phyloP scores from a whole-genome alignment of 2,888 invertebrate species.

The Tenthredo notha region DNA sequence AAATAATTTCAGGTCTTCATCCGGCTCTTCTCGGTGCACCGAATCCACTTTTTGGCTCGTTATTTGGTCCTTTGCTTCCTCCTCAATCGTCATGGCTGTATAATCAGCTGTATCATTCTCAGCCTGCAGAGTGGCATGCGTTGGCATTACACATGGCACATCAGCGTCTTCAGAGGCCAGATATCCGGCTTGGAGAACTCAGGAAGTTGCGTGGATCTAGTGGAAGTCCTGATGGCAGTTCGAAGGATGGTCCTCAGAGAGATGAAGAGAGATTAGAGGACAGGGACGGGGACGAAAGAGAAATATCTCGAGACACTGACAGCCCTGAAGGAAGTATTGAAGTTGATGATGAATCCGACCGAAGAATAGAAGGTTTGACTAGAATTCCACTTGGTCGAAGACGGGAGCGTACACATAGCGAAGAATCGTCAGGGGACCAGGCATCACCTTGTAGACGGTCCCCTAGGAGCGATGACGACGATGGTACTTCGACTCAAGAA shows the following conservation, averaged over 20 bases:
- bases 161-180: constrained; percentile 75
- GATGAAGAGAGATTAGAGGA: constrained; percentile 56
- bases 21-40: constrained; percentile 71
- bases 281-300: constrained; percentile 59
- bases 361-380: constrained; percentile 22
- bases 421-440: constrained; percentile 70
- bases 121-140: constrained; percentile 76
- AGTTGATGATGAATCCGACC: constrained; percentile 74
- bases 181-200: constrained; percentile 72
- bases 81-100: constrained; percentile 75
- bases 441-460: constrained; percentile 68
- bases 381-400: constrained; percentile 55
- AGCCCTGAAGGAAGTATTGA: constrained; percentile 76
- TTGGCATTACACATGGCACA: constrained; percentile 75
- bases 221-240: constrained; percentile 70
- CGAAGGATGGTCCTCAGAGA: constrained; percentile 64
- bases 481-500: constrained; percentile 63
- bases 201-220: constrained; percentile 70
- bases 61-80: constrained; percentile 75
- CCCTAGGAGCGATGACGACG: constrained; percentile 67
- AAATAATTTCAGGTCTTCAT: constrained; percentile 70
- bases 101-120: constrained; percentile 73
- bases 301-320: constrained; percentile 63
- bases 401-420: constrained; percentile 70
- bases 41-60: constrained; percentile 75